Percentiles rank a stretch among this genome's conserved stretches.
Conservation (phyloP, 2,113 vertebrate genomes). For the Smithornis capensis region DNA sequence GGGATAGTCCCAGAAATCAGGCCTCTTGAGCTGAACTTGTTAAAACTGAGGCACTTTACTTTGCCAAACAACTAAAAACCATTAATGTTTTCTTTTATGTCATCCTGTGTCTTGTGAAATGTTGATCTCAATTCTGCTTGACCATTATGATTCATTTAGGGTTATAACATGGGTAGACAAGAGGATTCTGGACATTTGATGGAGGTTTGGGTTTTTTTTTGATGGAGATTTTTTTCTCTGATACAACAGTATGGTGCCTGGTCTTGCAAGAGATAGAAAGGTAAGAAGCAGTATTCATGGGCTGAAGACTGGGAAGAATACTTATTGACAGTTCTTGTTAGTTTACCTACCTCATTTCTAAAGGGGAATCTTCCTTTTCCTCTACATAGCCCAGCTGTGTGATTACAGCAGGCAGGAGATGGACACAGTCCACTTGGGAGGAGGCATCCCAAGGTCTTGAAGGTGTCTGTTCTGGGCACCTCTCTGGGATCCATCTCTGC, state of each 20-base stretch:
- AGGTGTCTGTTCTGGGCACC: not conserved
- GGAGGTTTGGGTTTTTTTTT: not conserved
- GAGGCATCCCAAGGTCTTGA: not conserved
- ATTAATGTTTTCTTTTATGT: not conserved
- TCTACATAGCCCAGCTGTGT: not conserved
- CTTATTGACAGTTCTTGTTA: not conserved
- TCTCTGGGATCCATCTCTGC: not conserved
- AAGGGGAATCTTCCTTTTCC: not conserved
- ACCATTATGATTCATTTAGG: not conserved
- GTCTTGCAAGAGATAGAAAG: not conserved
- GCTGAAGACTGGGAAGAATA: not conserved
- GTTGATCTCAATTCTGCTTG: not conserved
- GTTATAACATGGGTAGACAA: not conserved
- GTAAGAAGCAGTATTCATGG: not conserved
- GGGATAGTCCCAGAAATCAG: not conserved
- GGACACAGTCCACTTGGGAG: not conserved
- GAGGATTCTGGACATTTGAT: not conserved
- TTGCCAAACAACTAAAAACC: not conserved
- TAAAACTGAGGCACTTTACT: not conserved
- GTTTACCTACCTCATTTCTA: not conserved
- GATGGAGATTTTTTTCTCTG: not conserved
- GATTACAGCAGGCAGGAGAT: not conserved
- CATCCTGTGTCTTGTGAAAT: not conserved
- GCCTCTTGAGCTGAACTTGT: not conserved
- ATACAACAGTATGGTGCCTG: not conserved